A percentile compares a stretch with the other conserved stretches of the same genome.
phyloP scores from a whole-genome alignment of 2,113 vertebrate species.

The Solea senegalensis region DNA sequence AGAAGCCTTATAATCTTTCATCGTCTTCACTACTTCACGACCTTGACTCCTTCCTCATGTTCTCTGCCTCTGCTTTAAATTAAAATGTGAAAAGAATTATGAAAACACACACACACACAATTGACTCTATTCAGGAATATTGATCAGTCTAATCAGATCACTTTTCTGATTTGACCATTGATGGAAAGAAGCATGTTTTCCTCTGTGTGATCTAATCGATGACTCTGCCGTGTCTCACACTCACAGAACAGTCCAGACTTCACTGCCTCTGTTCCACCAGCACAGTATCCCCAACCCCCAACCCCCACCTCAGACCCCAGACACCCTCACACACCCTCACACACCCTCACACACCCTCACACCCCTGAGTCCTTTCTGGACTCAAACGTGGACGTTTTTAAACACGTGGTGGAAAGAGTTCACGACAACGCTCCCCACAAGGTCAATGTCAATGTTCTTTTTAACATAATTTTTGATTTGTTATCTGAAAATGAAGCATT shows the following conservation, averaged over 20 bases:
- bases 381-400: background rate
- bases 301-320: slow-evolving; percentile 52
- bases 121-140: too few relatives aligned
- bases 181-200: too few relatives aligned
- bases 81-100: too few relatives aligned
- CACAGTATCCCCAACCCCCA: slow-evolving; percentile 32
- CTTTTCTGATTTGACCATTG: too few relatives aligned
- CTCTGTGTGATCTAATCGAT: too few relatives aligned
- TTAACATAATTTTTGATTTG: background rate
- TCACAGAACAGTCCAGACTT: slow-evolving; percentile 31
- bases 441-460: slow-evolving; percentile 8
- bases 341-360: slow-evolving; percentile 1
- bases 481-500: background rate
- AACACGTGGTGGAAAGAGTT: background rate
- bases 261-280: slow-evolving; percentile 18
- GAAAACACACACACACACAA: too few relatives aligned
- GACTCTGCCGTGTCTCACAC: background rate
- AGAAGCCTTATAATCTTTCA: too few relatives aligned
- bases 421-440: background rate
- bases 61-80: too few relatives aligned
- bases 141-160: too few relatives aligned
- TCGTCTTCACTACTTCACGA: too few relatives aligned
- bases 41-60: too few relatives aligned
- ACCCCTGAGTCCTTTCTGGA: slow-evolving; percentile 15
- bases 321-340: slow-evolving; percentile 2